phyloP scores from a whole-genome alignment of 2,797 vertebrate genomes.

The Mergus octosetaceus region DNA sequence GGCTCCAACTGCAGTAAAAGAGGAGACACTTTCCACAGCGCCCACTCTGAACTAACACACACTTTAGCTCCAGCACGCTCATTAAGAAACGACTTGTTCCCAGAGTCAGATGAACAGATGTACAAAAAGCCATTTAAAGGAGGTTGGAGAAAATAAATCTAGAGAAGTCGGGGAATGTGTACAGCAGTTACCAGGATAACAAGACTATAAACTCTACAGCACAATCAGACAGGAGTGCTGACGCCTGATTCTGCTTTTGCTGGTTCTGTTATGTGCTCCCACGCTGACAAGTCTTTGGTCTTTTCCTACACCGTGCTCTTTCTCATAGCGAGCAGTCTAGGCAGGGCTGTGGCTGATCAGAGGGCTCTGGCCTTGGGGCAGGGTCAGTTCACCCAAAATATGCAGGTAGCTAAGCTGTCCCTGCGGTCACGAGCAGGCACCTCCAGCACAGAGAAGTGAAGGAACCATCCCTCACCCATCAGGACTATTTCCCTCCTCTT shows the following conservation, averaged over 20 bases:
- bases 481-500: not conserved
- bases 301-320: not conserved
- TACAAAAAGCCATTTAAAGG: conserved; percentile 69
- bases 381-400: not conserved
- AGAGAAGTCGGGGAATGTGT: not conserved
- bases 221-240: conserved; percentile 17
- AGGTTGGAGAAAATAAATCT: conserved; percentile 64
- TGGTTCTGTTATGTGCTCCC: not conserved
- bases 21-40: conserved; percentile 39
- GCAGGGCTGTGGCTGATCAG: not conserved
- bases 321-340: not conserved
- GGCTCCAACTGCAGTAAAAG: conserved; percentile 37
- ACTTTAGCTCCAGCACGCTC: conserved; percentile 20
- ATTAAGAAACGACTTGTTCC: conserved; percentile 58
- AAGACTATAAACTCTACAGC: conserved; percentile 50
- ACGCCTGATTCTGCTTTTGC: not conserved
- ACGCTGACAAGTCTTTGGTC: not conserved
- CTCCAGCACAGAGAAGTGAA: not conserved
- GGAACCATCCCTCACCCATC: not conserved
- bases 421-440: not conserved
- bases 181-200: conserved; percentile 62
- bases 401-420: not conserved
- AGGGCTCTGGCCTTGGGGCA: not conserved
- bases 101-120: conserved; percentile 65
- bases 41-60: conserved; percentile 32